Conservation (phyloP, 2,888 invertebrate species). For the Aspidiotus destructor region DNA sequence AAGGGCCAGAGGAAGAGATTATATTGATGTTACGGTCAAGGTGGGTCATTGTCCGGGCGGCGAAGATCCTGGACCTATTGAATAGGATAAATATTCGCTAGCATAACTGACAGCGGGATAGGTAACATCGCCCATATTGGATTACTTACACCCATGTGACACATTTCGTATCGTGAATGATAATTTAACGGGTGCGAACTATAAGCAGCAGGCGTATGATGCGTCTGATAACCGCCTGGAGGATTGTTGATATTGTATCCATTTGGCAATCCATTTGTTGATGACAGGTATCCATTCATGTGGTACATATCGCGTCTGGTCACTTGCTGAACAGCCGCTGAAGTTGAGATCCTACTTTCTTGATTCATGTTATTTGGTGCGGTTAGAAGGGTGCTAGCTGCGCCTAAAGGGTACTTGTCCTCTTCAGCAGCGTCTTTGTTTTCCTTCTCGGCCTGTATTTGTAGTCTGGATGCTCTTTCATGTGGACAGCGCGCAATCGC, state of each 20-base stretch:
- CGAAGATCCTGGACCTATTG: conserved; percentile 29
- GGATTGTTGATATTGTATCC: conserved; percentile 51
- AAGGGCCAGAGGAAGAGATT: no score
- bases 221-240: conserved; percentile 53
- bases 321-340: conserved; percentile 52
- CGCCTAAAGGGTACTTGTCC: conserved; percentile 83
- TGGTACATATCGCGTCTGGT: conserved; percentile 60
- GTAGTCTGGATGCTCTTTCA: conserved; percentile 99
- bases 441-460: conserved; percentile 93
- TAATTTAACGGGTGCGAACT: conserved; percentile 43
- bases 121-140: conserved; percentile 59
- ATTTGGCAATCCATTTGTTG: conserved; percentile 51
- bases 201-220: conserved; percentile 40
- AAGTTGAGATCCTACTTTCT: conserved; percentile 42
- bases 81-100: conserved; percentile 53
- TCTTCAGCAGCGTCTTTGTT: conserved; percentile 89
- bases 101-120: conserved; percentile 40
- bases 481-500: conserved; percentile 90
- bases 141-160: conserved; percentile 69
- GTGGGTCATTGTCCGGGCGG: neutral
- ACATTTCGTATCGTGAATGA: conserved; percentile 82
- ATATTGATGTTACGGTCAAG: neutral
- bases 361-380: conserved; percentile 44
- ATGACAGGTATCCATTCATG: conserved; percentile 72
- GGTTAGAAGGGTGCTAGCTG: conserved; percentile 41